Conservation (phyloP, 2,113 vertebrate genomes). For the Sisor rabdophorus region DNA sequence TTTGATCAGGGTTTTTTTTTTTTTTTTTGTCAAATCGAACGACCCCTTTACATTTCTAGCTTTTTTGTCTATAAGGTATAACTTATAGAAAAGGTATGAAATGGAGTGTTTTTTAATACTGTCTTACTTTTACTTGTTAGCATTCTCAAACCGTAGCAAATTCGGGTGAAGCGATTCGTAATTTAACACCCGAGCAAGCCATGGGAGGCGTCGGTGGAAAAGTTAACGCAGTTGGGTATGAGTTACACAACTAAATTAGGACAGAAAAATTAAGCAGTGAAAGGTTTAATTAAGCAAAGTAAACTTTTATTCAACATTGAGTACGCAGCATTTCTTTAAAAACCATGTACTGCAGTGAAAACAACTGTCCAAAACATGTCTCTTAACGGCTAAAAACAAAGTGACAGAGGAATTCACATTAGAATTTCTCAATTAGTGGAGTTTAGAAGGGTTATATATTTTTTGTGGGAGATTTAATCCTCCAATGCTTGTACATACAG, state of each 20-base stretch:
- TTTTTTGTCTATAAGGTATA: background rate
- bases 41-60: no score
- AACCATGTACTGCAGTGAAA: background rate
- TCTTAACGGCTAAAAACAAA: conserved; percentile 1
- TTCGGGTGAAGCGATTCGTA: background rate
- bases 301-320: background rate
- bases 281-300: background rate
- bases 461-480: conserved; percentile 28
- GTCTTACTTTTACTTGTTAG: background rate
- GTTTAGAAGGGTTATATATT: conserved; percentile 30
- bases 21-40: background rate
- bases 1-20: no score
- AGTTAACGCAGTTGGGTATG: background rate
- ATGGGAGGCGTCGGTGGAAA: background rate
- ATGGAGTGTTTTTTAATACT: background rate
- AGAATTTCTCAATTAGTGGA: conserved; percentile 8
- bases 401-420: conserved; percentile 36
- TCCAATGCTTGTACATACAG: background rate
- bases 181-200: background rate
- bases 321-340: no score
- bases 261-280: background rate
- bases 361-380: background rate
- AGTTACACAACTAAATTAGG: conserved; percentile 1
- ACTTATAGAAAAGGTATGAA: background rate
- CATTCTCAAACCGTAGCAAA: background rate